Base-by-base conservation (phyloP, 2,797 vertebrate species). In the Mormyrops attenuatus region DNA sequence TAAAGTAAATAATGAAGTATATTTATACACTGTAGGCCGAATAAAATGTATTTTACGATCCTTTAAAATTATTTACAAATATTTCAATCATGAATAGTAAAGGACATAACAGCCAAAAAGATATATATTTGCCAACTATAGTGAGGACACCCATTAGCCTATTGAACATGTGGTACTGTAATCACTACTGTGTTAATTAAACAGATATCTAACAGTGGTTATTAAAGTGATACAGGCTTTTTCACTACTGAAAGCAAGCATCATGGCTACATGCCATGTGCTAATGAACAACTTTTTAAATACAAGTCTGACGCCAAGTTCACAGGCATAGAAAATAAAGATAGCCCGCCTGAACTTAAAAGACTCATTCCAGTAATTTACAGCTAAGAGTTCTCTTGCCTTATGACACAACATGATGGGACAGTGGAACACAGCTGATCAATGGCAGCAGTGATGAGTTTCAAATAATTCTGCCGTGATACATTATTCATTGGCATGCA, bases 401-500 rank as follows among this genome's bases (percentile, higher is more conserved):
- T 47, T 47, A 7, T 8, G 47, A 47, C 47, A 7, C 8, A 7
- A 47, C 47, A 47, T 47, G 47, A 47, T 7, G 4, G 41, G 41
- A 44, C 4, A 44, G 41, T 44, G 41, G 41, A 44, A 44, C 88
- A 17, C 20, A 66, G 63, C 88, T 88, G 91, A 92, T 92, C 91
- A 91, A 89, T 89, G 90, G 84, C 89, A 91, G 60, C 90, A 88
- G 90, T 44, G 53, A 80, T 77, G 88, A 92, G 92, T 92, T 94
- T 93, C 89, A 92, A 92, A 93, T 91, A 90, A 88, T 89, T 90
- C 89, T 92, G 89, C 91, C 85, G 89, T 90, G 88, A 88, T 88
- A 90, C 90, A 91, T 90, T 82, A 90, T 90, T 93, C 90, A 91
- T 92, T 89, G 88, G 34, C 88, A 93, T 92, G 92, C 92, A 93